phyloP scores from a whole-genome alignment of 1,140 invertebrate species.

The Calliopsis andreniformis region DNA sequence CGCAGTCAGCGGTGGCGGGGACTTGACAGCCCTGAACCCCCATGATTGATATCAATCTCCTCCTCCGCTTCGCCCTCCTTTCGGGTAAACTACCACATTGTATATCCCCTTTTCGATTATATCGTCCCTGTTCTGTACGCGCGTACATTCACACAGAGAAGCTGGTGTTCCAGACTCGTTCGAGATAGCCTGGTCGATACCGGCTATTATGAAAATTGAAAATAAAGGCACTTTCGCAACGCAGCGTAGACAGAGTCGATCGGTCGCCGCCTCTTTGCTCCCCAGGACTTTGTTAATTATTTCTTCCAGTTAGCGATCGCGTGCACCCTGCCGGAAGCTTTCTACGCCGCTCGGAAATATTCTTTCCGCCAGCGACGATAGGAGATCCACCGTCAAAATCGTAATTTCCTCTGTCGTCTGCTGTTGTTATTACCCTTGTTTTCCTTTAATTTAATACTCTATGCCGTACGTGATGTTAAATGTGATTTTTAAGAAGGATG shows the following conservation, averaged over 20 bases:
- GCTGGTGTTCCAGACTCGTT: constrained; percentile 20
- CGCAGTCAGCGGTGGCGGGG: constrained; percentile 51
- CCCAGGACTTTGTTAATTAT: constrained; percentile 37
- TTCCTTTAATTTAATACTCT: constrained; percentile 10
- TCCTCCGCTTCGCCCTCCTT: constrained; percentile 38
- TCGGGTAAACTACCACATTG: constrained; percentile 29
- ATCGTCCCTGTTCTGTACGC: constrained; percentile 37
- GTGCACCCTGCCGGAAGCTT: background rate
- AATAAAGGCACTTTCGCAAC: constrained; percentile 57
- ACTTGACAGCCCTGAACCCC: constrained; percentile 65
- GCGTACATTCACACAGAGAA: too few relatives aligned
- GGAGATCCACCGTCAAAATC: constrained; percentile 10
- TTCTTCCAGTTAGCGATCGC: constrained; percentile 19
- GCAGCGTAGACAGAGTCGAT: constrained; percentile 38
- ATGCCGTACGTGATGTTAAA: constrained; percentile 15
- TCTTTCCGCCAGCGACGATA: background rate
- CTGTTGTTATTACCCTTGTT: constrained; percentile 25
- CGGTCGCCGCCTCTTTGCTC: background rate
- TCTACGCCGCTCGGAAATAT: background rate
- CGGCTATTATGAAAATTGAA: constrained; percentile 68
- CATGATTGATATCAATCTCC: constrained; percentile 68
- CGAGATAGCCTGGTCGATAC: constrained; percentile 48
- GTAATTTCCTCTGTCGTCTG: constrained; percentile 35
- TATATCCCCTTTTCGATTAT: constrained; percentile 61
- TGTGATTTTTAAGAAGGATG: background rate